Evolutionary conservation across 2,888 invertebrate genomes (phyloP).

Genomic region (Xanthostigma xanthostigma): DNA sequence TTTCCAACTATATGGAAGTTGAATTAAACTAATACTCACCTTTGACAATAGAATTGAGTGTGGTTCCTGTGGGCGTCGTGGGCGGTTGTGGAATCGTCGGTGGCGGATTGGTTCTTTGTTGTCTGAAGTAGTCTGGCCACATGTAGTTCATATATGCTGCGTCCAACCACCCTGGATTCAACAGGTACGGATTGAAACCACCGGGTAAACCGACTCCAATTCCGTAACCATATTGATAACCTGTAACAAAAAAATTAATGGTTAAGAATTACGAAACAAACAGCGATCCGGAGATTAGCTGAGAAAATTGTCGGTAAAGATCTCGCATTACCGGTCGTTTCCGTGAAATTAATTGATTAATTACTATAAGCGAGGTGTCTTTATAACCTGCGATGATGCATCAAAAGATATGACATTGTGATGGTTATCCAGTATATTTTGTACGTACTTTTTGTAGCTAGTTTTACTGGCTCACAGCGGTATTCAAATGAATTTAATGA

Average conservation of each 20-base stretch:
- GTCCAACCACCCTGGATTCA: conserved; percentile 75
- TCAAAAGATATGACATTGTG: too few relatives aligned
- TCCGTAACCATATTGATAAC: conserved; percentile 62
- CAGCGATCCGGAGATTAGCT: too few relatives aligned
- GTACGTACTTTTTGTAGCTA: too few relatives aligned
- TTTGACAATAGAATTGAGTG: conserved; percentile 20
- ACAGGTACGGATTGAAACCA: conserved; percentile 60
- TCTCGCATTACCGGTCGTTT: too few relatives aligned
- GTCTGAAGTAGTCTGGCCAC: conserved; percentile 52
- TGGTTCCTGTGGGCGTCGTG: conserved; percentile 1
- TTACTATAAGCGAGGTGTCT: too few relatives aligned
- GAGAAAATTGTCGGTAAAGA: too few relatives aligned
- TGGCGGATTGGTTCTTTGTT: conserved; percentile 29
- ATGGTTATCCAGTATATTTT: too few relatives aligned
- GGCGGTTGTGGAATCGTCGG: not conserved
- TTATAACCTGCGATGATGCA: too few relatives aligned
- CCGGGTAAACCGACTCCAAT: conserved; percentile 41
- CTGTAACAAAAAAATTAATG: conserved; percentile 32
- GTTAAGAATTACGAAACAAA: not conserved
- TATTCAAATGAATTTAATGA: too few relatives aligned
- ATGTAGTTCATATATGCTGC: conserved; percentile 67
- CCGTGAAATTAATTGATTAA: too few relatives aligned
- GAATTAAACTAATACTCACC: conserved; percentile 14
- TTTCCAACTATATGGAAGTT: too few relatives aligned
- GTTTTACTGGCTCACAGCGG: too few relatives aligned